A percentile compares a stretch with the other conserved stretches of the same genome.
These are phyloP conservation scores for Procambarus clarkii DNA, from an alignment of 1,140 invertebrate species.

Conservation along the genomic window DNA sequence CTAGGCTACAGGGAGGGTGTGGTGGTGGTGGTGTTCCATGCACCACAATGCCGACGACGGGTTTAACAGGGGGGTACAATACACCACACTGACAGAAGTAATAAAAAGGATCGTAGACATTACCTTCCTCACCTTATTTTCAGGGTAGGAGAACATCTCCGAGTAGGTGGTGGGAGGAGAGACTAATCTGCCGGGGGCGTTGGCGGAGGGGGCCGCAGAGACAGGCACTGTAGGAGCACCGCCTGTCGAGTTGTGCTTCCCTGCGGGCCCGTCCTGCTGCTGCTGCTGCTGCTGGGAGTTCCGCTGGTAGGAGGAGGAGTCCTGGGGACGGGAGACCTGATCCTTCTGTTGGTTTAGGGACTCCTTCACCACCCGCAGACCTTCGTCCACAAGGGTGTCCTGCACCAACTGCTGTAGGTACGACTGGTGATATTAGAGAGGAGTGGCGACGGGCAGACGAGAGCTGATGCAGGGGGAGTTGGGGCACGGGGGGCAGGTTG, in stretches of 20 bases:
- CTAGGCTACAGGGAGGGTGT: neutral
- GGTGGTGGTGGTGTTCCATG: too few relatives aligned
- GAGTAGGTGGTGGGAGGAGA: constrained; percentile 60
- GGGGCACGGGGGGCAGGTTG: neutral
- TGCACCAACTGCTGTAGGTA: constrained; percentile 68
- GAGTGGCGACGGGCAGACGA: constrained; percentile 41
- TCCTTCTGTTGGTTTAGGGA: constrained; percentile 68
- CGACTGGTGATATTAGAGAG: constrained; percentile 65
- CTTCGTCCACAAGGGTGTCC: constrained; percentile 63
- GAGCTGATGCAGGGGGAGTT: neutral
- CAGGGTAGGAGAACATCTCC: constrained; percentile 58
- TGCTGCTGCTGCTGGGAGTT: neutral
- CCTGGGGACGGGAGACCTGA: constrained; percentile 19
- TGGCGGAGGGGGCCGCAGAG: neutral
- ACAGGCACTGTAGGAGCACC: neutral
- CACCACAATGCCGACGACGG: neutral
- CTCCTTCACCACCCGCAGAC: constrained; percentile 63
- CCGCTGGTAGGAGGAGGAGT: neutral
- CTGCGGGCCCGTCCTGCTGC: constrained; percentile 12
- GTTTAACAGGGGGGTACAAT: neutral
- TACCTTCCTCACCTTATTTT: constrained; percentile 62
- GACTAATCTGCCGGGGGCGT: constrained; percentile 46
- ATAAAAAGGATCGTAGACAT: neutral
- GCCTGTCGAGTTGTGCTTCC: constrained; percentile 38
- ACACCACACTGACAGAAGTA: constrained; percentile 7